Evolutionary conservation across 37 sponge, comb jelly and placozoan species (phyloP).

Genomic region (Beroe forskalii): DNA sequence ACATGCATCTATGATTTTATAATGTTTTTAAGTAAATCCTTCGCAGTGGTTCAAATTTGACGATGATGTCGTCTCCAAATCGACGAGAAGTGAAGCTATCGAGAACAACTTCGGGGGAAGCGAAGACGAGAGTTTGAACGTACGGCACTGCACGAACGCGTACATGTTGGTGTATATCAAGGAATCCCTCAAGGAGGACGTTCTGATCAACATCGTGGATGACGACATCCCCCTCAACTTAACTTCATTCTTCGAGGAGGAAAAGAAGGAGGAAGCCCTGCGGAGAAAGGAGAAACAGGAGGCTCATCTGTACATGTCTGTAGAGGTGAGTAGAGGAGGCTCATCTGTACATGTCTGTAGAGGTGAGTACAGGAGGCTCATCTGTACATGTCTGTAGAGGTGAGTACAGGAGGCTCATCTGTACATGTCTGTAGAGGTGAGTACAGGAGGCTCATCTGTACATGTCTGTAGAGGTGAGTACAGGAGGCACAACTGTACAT

Average conservation of each 20-base stretch:
- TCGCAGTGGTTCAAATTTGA: slow-evolving; percentile 97
- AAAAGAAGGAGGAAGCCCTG: slow-evolving; percentile 76
- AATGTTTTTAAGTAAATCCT: too few relatives aligned
- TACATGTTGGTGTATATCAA: slow-evolving; percentile 98
- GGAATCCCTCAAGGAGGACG: slow-evolving; percentile 75
- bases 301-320: slow-evolving; percentile 86
- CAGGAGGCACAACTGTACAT: too few relatives aligned
- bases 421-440: too few relatives aligned
- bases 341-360: too few relatives aligned
- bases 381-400: too few relatives aligned
- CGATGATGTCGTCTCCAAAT: slow-evolving; percentile 97
- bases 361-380: too few relatives aligned
- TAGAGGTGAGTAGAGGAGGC: slow-evolving; percentile 88
- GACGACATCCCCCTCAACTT: slow-evolving; percentile 81
- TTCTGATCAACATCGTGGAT: slow-evolving; percentile 76
- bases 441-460: too few relatives aligned
- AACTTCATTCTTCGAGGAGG: slow-evolving; percentile 79
- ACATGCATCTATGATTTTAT: too few relatives aligned
- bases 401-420: too few relatives aligned
- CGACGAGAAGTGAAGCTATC: slow-evolving; percentile 87
- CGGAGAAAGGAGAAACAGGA: slow-evolving; percentile 92
- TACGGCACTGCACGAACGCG: slow-evolving; percentile 90
- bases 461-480: too few relatives aligned
- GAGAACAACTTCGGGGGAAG: slow-evolving; percentile 93
- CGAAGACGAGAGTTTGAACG: slow-evolving; percentile 72